Conservation (phyloP, 1,140 invertebrate genomes). For the Drosophila varians region DNA sequence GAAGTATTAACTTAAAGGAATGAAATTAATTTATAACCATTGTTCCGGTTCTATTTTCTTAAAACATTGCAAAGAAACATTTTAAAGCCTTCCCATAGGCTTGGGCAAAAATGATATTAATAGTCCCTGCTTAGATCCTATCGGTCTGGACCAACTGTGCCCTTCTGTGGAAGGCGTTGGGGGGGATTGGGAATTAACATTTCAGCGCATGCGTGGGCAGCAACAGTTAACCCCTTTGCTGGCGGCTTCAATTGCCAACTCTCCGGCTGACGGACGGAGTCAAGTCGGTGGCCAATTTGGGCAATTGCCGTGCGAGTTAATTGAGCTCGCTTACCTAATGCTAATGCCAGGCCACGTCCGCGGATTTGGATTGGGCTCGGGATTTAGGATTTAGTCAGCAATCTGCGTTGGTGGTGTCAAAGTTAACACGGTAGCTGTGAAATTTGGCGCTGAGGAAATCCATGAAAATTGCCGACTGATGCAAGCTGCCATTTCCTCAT, state of each 20-base stretch:
- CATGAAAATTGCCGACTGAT: conserved; percentile 47
- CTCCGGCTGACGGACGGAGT: conserved; percentile 37
- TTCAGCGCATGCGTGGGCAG: conserved; percentile 66
- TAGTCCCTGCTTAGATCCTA: not conserved
- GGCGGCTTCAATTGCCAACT: conserved; percentile 29
- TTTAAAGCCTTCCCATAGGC: not conserved
- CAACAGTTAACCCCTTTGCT: conserved; percentile 44
- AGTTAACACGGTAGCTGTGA: conserved; percentile 81
- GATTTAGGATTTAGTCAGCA: conserved; percentile 11
- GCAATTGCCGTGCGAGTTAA: conserved; percentile 68
- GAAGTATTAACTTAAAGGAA: too few species aligned
- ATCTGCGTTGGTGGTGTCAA: conserved; percentile 71
- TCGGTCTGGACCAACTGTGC: conserved; percentile 24
- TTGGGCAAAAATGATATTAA: too few species aligned
- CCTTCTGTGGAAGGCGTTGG: too few species aligned
- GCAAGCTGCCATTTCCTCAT: conserved; percentile 72
- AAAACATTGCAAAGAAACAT: too few species aligned
- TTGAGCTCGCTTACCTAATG: conserved; percentile 74
- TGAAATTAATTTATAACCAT: too few species aligned
- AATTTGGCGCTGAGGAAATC: conserved; percentile 77
- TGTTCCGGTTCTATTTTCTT: too few species aligned
- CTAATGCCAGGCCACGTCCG: conserved; percentile 57
- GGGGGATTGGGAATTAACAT: conserved; percentile 26
- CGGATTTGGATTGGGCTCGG: conserved; percentile 9
- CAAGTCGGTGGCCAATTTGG: conserved; percentile 58